Evolutionary conservation across 2,888 invertebrate species (phyloP), one percentile per base, ranked within the genome.

Genomic region (Anorthoa munda): DNA sequence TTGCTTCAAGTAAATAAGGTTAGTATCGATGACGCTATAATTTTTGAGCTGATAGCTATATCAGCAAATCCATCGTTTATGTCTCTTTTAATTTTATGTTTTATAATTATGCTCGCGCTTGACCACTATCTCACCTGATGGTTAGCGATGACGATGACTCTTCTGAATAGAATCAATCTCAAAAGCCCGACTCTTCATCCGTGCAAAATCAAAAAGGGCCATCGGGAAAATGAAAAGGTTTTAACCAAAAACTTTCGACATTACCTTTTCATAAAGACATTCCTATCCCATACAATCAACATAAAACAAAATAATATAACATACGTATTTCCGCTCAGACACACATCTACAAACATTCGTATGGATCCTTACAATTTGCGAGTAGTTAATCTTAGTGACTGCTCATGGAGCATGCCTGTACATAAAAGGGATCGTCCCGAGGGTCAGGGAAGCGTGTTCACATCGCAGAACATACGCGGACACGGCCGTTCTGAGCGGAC

Each of bases 361-460:
- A 59, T 58, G 46, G 12, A 68, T 50, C 59, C 21, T 26, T 56
- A 61, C 66, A 79, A 69, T 78, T 72, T 69, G 78, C 75, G 46
- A 74, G 72, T 66, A 73, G 66, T 76, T 66, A 79, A 79, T 77
- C 77, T 83, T 60, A n/a, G 31, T 53, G 76, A 64, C 70, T 77
- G 69, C 69, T 64, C 75, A 82, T 53, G 45, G 60, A 61, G 75
- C 79, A 79, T 82, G 84, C 75, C 74, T 53, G 53, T 56, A 73
- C 84, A 81, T 75, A 86, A 84, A 83, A 86, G 83, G 81, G 75
- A 63, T 66, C 64, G 75, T 77, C 78, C 74, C 77, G 31, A 66
- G 53, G 78, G 55, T 61, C 75, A 64, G 74, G 77, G 70, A 66
- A 81, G 79, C 84, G 84, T 85, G 86, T 82, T 73, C 83, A 79